Base-by-base conservation (phyloP, 2,888 invertebrate species). In the Dasypogon diadema region DNA sequence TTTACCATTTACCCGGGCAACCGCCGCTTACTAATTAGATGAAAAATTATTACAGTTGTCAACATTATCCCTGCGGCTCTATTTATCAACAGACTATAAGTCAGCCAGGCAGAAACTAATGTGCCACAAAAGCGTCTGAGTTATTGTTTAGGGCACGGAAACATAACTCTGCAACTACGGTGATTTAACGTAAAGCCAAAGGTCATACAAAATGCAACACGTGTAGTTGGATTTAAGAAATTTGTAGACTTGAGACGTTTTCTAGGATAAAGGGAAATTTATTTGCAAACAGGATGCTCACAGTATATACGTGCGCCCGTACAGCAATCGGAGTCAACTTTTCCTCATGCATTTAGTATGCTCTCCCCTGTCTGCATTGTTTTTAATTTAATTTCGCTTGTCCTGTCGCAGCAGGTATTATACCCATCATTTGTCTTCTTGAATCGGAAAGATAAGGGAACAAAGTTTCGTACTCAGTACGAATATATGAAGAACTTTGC, bases 131-230 rank as follows among this genome's bases (percentile, higher is more conserved):
- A 60, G 37, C 60, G 60, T 16, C 37, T 60, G 60, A 60, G 6
- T 60, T 60, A 60, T 60, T 34, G 60, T 60, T 60, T 21, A 21
- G 21, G 60, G 37, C 60, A 60, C 60, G 60, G 37, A 60, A 60
- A 60, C 42, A 42, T 42, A 42, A 42, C 42, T 42, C 42, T 42
- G 0, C 42, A 8, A 12, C 30, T 30, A 30, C 12, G 8, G 60
- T 21, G 60, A 60, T 60, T 60, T 60, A 37, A 60, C 4, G 37
- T 51, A 21, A 51, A 51, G 21, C 51, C 18, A 34, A 37, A 60
- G 60, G 60, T 60, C 60, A 37, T 60, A 60, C 60, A 30, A 37
- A 60, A 60, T 60, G 60, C 60, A 60, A 60, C 60, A 60, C 60
- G 60, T 60, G 60, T 60, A 60, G 21, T 37, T 60, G 21, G 60